These are phyloP conservation scores for Gymnopithys bicolor DNA, from an alignment of 2,797 vertebrate genomes.

Conservation along the genomic window DNA sequence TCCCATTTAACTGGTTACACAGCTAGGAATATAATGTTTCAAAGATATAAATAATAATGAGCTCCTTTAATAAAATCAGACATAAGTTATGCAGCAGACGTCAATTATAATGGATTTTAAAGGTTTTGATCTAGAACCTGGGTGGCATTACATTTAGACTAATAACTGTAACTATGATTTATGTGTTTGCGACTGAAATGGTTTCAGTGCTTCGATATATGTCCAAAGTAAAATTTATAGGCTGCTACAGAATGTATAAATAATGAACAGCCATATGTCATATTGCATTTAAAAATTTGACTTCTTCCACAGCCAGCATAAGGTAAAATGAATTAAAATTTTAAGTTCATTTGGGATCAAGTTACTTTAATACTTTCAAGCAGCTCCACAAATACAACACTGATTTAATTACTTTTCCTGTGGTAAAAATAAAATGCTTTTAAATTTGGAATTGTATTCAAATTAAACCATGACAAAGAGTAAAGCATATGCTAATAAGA, in stretches of 20 bases:
- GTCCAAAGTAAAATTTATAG: constrained; percentile 84
- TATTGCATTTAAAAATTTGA: constrained; percentile 81
- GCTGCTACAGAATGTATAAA: constrained; percentile 84
- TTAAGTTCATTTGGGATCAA: constrained; percentile 77
- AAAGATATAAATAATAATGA: constrained; percentile 81
- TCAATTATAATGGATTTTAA: constrained; percentile 83
- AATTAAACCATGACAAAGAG: neutral
- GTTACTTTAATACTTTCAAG: constrained; percentile 72
- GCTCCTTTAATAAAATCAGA: constrained; percentile 80
- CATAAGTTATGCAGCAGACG: constrained; percentile 75
- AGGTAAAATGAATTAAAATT: constrained; percentile 81
- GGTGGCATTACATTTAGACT: constrained; percentile 81
- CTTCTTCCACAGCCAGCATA: constrained; percentile 71
- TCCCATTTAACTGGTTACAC: constrained; percentile 53
- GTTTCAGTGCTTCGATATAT: constrained; percentile 79
- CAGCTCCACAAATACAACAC: constrained; percentile 54
- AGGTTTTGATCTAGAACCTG: constrained; percentile 83
- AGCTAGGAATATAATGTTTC: constrained; percentile 65
- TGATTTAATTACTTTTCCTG: constrained; percentile 67
- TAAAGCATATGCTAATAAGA: neutral
- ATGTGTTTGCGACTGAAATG: constrained; percentile 81
- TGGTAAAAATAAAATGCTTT: constrained; percentile 62
- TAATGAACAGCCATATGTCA: constrained; percentile 85
- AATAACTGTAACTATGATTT: constrained; percentile 84
- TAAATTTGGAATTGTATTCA: constrained; percentile 21